A percentile compares a stretch with the other conserved stretches of the same genome.
Evolutionary conservation across 92 coral and sea anemone species (phyloP).

Genomic region (Nematostella vectensis): DNA sequence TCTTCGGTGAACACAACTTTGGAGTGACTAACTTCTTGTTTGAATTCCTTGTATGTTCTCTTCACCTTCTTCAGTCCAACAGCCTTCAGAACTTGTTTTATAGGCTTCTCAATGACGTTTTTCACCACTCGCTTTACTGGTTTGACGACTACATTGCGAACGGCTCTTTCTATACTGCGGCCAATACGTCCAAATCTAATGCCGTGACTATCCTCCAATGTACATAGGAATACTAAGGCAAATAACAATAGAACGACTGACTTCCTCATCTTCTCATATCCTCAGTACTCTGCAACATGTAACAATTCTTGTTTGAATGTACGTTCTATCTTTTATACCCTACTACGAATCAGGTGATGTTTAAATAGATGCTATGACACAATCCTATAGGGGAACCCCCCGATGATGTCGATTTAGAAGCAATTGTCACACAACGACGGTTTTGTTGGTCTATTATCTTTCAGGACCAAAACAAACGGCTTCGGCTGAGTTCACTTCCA

Average conservation of each 20-base stretch:
- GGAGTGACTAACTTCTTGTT: conserved; percentile 39
- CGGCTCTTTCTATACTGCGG: conserved; percentile 25
- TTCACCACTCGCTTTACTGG: conserved; percentile 44
- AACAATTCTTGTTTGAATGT: too few relatives aligned
- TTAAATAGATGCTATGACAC: too few relatives aligned
- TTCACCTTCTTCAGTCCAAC: conserved; percentile 47
- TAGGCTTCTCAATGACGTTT: conserved; percentile 42
- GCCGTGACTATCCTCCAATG: conserved; percentile 12
- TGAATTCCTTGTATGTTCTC: conserved; percentile 41
- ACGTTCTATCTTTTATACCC: too few relatives aligned
- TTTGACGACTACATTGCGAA: conserved; percentile 21
- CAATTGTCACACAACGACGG: too few relatives aligned
- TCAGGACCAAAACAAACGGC: too few relatives aligned
- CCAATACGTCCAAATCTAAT: conserved; percentile 26
- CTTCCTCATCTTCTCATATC: too few relatives aligned
- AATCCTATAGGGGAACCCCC: too few relatives aligned
- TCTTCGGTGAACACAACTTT: conserved; percentile 49
- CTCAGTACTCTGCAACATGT: too few relatives aligned
- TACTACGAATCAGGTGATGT: too few relatives aligned
- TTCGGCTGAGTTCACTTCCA: too few relatives aligned
- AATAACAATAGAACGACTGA: neutral
- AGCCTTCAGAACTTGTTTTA: conserved; percentile 30
- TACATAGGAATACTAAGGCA: conserved; percentile 4
- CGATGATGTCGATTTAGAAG: too few relatives aligned
- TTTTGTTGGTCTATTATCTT: too few relatives aligned